Percentiles rank a stretch among this genome's conserved stretches.
Conservation (phyloP, 1,140 invertebrate species). For the Caenorhabditis inopinata region DNA sequence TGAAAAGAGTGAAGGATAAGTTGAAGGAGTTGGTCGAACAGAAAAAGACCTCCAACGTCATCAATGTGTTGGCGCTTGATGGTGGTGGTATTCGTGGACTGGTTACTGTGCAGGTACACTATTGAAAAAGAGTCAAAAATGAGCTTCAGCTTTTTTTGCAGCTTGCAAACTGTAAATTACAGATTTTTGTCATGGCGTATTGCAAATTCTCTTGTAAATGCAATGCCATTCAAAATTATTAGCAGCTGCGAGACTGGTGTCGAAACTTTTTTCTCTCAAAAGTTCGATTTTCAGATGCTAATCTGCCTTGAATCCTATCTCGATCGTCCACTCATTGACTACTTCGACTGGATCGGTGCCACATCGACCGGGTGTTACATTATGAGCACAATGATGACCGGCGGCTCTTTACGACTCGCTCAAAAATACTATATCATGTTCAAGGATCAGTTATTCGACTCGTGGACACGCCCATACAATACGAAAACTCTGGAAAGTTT, state of each 20-base stretch:
- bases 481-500: slow-evolving; percentile 82
- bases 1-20: slow-evolving; percentile 26
- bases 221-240: no score
- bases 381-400: slow-evolving; percentile 43
- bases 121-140: no score
- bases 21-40: slow-evolving; percentile 25
- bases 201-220: no score
- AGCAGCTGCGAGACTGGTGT: no score
- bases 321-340: slow-evolving; percentile 59
- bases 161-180: no score
- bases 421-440: slow-evolving; percentile 63
- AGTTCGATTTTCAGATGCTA: slow-evolving; percentile 52
- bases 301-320: slow-evolving; percentile 57
- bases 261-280: no score
- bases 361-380: slow-evolving; percentile 91
- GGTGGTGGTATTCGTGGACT: slow-evolving; percentile 65
- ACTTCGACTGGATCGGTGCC: slow-evolving; percentile 93
- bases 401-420: slow-evolving; percentile 50
- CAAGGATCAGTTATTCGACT: slow-evolving; percentile 63
- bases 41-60: slow-evolving; percentile 50
- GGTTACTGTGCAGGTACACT: slow-evolving; percentile 59
- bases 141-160: no score
- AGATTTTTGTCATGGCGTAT: no score
- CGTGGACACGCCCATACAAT: slow-evolving; percentile 66
- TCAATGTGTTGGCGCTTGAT: slow-evolving; percentile 60